A percentile compares a stretch with the other conserved stretches of the same genome.
Conservation (phyloP, 2,888 invertebrate species). For the Stenodema calcarata region DNA sequence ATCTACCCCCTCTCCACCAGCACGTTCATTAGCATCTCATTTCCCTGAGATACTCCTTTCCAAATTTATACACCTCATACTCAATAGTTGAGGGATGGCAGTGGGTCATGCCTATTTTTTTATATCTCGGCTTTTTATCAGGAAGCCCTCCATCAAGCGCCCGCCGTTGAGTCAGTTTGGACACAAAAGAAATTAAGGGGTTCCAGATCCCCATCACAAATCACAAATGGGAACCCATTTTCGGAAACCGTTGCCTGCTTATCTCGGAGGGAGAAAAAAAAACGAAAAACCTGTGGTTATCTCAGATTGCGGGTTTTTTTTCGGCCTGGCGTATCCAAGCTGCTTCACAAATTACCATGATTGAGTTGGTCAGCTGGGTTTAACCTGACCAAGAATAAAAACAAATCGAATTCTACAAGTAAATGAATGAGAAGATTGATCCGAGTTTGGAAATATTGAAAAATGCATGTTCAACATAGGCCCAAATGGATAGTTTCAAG, state of each 20-base stretch:
- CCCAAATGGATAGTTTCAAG: no score
- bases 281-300: background rate
- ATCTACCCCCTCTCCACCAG: background rate
- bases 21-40: slow-evolving; percentile 40
- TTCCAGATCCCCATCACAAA: background rate
- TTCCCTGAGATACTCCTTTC: slow-evolving; percentile 14
- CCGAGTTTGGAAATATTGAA: no score
- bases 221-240: background rate
- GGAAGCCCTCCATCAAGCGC: slow-evolving; percentile 14
- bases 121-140: background rate
- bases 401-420: no score
- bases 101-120: background rate
- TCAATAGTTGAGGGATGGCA: background rate
- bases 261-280: background rate
- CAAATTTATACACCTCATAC: slow-evolving; percentile 27
- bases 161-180: background rate
- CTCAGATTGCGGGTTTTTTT: background rate
- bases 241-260: background rate
- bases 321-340: no score
- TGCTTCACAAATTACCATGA: no score
- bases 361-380: no score
- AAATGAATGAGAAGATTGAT: no score
- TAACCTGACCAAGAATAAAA: no score
- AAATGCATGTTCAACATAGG: no score
- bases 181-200: slow-evolving; percentile 13